phyloP scores from a whole-genome alignment of 2,797 vertebrate genomes.

The Phoxinus dragarum region DNA sequence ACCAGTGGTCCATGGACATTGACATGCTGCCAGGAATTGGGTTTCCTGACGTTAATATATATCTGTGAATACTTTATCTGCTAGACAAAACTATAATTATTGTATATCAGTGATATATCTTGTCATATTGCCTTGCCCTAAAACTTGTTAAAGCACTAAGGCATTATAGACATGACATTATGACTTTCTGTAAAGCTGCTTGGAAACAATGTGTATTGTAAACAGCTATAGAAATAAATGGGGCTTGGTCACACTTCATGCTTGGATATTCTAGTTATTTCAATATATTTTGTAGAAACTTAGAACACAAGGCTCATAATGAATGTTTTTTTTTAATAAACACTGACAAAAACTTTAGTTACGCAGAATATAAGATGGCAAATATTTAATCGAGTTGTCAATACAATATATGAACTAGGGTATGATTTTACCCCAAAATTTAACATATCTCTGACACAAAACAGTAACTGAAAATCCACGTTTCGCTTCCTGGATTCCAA shows the following conservation, averaged over 20 bases:
- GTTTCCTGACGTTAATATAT: not conserved
- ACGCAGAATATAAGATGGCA: not conserved
- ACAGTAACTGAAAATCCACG: not conserved
- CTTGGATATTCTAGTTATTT: not conserved
- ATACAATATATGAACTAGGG: not conserved
- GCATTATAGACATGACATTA: not conserved
- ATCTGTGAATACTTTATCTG: not conserved
- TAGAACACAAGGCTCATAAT: not conserved
- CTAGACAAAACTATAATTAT: not conserved
- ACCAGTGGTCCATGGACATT: not conserved
- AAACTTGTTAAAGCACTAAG: not conserved
- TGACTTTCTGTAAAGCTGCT: not conserved
- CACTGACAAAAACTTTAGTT: not conserved
- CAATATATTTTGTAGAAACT: not conserved
- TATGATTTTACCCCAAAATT: not conserved
- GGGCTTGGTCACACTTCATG: not conserved
- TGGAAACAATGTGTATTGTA: not conserved
- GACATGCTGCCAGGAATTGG: not conserved
- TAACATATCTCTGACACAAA: not conserved
- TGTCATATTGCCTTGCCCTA: not conserved
- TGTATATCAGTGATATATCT: not conserved
- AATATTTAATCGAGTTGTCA: not conserved
- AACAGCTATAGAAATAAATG: not conserved
- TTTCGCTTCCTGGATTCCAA: not conserved
- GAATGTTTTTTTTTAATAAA: not conserved